Evolutionary conservation across 2,888 invertebrate species (phyloP), one percentile per base, ranked within the genome.

Genomic region (Xylota segnis): DNA sequence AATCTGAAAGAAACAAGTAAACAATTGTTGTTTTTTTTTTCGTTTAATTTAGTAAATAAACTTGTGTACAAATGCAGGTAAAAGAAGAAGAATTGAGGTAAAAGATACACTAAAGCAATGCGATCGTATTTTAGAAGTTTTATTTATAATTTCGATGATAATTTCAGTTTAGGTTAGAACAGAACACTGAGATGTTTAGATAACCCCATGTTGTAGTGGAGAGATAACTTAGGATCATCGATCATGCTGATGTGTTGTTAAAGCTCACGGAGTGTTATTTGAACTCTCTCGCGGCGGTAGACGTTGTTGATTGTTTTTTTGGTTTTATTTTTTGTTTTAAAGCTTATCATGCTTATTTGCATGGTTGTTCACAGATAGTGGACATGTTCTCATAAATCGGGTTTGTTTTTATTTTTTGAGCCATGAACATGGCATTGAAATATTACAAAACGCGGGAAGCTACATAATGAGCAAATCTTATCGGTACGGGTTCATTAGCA

Each of bases 1-100:
- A 71, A 47, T 79, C 83, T 84, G 65, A 68, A 84, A 83, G 45
- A 79, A 56, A 79, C 27, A 68, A 66, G 29, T 34, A 45, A 16
- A 66, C 40, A 34, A 65, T 27, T 14, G 0, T 34, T 52, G 32
- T 23, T 68, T 54, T 43, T n/a, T 56, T n/a, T n/a, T n/a, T n/a
- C n/a, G n/a, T n/a, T n/a, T n/a, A n/a, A 9, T 65, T 58, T 29
- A 37, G 29, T 50, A 12, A 59, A 27, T 7, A 34, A 59, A 5
- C 18, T 14, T 71, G 32, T 56, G 34, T 34, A 45, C 43, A 68
- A 68, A 29, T 9, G 23, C 65, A 43, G 23, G n/a, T 23, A 23
- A 58, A 47, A 56, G 29, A 27, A 27, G 9, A 45, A 16, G 63
- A 45, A 16, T 6, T 40, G 40, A 18, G 47, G 63, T 34, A 47